These are phyloP conservation scores for Hemibates koningsi DNA, from an alignment of 2,113 vertebrate genomes.

Conservation along the genomic window DNA sequence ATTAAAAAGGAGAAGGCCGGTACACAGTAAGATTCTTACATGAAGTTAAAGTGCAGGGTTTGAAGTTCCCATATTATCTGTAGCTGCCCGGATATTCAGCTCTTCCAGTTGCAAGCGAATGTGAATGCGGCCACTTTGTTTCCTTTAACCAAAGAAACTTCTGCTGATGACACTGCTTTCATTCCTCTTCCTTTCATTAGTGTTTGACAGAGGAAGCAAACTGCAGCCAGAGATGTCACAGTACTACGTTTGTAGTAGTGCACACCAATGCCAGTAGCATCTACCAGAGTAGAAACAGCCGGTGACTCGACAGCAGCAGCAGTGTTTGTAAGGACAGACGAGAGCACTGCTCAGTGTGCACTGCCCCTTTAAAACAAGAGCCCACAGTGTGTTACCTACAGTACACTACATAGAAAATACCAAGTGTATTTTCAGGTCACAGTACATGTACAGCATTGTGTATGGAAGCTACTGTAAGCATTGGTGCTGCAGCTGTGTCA, in stretches of 20 bases:
- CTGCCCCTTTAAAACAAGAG: background rate
- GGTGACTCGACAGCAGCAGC: background rate
- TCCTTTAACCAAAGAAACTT: slow-evolving; percentile 22
- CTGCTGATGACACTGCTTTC: background rate
- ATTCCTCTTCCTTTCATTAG: background rate
- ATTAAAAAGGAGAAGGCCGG: background rate
- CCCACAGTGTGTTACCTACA: background rate
- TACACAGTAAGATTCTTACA: background rate
- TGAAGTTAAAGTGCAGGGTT: background rate
- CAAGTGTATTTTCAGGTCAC: background rate
- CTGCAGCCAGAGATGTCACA: background rate
- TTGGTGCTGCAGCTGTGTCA: background rate
- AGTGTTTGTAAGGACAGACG: background rate
- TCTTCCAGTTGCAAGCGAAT: background rate
- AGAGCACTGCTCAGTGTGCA: background rate
- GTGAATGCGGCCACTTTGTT: background rate
- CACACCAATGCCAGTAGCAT: background rate
- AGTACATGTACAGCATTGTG: background rate
- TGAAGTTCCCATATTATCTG: background rate
- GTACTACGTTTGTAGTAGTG: background rate
- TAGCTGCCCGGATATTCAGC: background rate
- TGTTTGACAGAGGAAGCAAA: background rate
- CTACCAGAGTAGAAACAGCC: no score
- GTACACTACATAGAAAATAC: background rate
- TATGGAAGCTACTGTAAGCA: background rate